Percentiles rank a stretch among this genome's conserved stretches.
Evolutionary conservation across 2,797 vertebrate species (phyloP).

Genomic region (Scolopax rusticola): DNA sequence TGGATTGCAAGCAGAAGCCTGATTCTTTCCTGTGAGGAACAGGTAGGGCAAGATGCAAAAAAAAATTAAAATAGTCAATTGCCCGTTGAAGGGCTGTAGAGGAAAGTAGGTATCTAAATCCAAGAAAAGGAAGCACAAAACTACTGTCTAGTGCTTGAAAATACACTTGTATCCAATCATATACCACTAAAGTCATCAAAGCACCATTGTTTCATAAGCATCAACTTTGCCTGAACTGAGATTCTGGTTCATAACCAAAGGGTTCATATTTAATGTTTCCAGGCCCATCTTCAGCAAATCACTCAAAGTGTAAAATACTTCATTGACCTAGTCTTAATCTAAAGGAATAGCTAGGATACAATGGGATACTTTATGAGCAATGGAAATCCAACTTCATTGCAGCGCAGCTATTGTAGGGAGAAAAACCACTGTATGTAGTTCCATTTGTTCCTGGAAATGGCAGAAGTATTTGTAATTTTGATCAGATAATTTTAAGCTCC

Average conservation of each 20-base stretch:
- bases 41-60: background rate
- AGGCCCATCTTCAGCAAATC: background rate
- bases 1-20: background rate
- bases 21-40: background rate
- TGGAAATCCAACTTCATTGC: background rate
- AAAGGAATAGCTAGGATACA: background rate
- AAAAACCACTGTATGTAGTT: background rate
- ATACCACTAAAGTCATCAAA: background rate
- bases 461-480: background rate
- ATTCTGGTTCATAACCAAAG: background rate
- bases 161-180: background rate
- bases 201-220: background rate
- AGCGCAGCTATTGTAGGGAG: background rate
- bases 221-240: background rate
- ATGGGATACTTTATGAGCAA: background rate
- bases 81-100: background rate
- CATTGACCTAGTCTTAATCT: background rate
- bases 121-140: background rate
- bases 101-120: background rate
- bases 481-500: background rate
- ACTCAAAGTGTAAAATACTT: background rate
- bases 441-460: background rate
- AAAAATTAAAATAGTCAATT: background rate
- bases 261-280: background rate
- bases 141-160: background rate